Conservation (phyloP, 1,140 invertebrate species). For the Bombus waltoni region DNA sequence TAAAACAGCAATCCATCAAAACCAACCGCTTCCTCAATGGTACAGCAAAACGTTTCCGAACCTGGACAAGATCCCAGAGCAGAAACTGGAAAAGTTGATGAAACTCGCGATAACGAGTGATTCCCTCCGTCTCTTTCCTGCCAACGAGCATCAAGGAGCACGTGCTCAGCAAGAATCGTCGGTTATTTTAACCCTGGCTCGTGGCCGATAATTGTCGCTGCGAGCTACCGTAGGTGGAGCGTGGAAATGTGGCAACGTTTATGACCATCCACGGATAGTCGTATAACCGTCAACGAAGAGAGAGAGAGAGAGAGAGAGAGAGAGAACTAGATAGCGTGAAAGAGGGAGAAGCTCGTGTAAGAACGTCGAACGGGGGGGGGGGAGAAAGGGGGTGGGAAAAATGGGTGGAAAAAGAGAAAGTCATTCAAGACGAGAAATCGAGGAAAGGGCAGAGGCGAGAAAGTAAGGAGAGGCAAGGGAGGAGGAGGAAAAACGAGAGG, state of each 20-base stretch:
- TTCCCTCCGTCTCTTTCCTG: neutral
- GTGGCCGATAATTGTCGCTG: constrained; percentile 57
- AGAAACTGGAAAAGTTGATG: neutral
- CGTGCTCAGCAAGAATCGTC: constrained; percentile 30
- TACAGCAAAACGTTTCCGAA: no score
- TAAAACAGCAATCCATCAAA: neutral
- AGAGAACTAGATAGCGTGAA: neutral
- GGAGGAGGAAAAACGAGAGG: neutral
- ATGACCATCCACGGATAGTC: constrained; percentile 38
- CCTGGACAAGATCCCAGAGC: neutral
- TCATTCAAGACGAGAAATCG: constrained; percentile 10
- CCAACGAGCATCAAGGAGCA: constrained; percentile 1
- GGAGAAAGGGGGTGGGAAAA: neutral
- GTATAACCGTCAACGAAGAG: constrained; percentile 41
- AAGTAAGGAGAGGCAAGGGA: neutral
- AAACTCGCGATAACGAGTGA: constrained; percentile 23
- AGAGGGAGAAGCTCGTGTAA: neutral
- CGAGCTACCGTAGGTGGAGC: constrained; percentile 17
- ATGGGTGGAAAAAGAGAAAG: constrained; percentile 18
- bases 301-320: neutral
- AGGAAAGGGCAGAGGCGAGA: neutral
- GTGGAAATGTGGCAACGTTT: constrained; percentile 35
- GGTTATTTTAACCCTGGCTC: constrained; percentile 27
- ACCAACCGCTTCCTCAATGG: neutral
- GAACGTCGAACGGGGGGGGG: neutral